Conservation (phyloP, 2,797 vertebrate species). For the Semotilus atromaculatus region DNA sequence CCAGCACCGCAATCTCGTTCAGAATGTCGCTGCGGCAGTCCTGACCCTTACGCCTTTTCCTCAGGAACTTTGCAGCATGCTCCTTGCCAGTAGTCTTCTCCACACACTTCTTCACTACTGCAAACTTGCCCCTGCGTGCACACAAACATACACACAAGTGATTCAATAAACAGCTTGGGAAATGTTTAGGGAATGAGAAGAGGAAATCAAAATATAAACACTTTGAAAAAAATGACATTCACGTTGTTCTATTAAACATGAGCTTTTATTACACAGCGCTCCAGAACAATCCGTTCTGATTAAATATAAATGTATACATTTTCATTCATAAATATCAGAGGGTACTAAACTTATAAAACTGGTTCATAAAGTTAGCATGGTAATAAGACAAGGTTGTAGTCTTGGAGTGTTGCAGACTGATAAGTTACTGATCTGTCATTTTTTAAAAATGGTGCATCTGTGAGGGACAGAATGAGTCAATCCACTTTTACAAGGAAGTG, state of each 20-base stretch:
- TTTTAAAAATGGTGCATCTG: neutral
- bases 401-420: neutral
- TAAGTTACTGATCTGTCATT: neutral
- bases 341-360: neutral
- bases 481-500: neutral
- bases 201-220: neutral
- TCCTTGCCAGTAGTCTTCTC: constrained; percentile 83
- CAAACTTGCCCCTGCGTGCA: constrained; percentile 84
- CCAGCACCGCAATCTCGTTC: constrained; percentile 85
- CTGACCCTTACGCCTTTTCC: constrained; percentile 82
- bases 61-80: constrained; percentile 85
- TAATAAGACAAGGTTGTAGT: neutral
- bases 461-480: neutral
- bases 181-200: constrained; percentile 47
- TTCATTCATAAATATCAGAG: neutral
- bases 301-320: no score
- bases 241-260: neutral
- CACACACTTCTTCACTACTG: constrained; percentile 85
- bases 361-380: neutral
- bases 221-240: neutral
- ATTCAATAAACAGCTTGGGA: constrained; percentile 19
- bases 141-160: neutral
- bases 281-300: neutral
- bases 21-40: constrained; percentile 85
- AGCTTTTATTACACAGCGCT: neutral